Evolutionary conservation across 2,113 vertebrate species (phyloP).

Genomic region (Cochlearius cochlearius): DNA sequence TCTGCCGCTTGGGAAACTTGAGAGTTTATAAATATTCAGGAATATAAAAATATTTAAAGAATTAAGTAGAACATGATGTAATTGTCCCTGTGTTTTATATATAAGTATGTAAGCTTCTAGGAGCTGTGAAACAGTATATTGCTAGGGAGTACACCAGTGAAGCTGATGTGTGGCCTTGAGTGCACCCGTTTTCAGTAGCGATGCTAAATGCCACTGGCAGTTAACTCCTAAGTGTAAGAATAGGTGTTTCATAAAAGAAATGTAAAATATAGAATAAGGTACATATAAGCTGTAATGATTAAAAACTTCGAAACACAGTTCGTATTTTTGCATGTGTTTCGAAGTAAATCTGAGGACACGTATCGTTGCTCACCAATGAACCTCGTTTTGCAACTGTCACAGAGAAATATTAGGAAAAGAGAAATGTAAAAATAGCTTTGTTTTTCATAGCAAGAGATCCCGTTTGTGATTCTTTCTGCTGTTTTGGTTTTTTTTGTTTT

Average conservation of each 20-base stretch:
- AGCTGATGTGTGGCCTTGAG: background rate
- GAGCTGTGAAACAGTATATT: background rate
- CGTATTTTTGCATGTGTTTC: background rate
- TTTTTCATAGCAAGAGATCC: background rate
- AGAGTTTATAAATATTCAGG: background rate
- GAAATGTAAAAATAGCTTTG: background rate
- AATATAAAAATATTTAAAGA: background rate
- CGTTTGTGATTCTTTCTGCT: background rate
- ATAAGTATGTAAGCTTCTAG: background rate
- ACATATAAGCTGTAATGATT: background rate
- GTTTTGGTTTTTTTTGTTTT: background rate
- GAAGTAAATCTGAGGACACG: background rate
- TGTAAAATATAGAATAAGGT: background rate
- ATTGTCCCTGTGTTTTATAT: background rate
- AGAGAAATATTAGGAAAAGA: background rate
- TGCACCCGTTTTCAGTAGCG: fast-evolving
- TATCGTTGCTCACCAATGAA: background rate
- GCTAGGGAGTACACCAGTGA: background rate
- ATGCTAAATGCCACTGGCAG: background rate
- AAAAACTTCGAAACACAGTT: background rate
- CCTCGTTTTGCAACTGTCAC: fast-evolving
- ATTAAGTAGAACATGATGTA: background rate
- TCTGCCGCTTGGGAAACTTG: background rate
- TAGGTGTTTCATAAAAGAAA: background rate
- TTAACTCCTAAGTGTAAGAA: background rate